Percentiles rank a stretch among this genome's conserved stretches.
These are phyloP conservation scores for Valencia hispanica DNA, from an alignment of 2,797 vertebrate genomes.

Conservation along the genomic window DNA sequence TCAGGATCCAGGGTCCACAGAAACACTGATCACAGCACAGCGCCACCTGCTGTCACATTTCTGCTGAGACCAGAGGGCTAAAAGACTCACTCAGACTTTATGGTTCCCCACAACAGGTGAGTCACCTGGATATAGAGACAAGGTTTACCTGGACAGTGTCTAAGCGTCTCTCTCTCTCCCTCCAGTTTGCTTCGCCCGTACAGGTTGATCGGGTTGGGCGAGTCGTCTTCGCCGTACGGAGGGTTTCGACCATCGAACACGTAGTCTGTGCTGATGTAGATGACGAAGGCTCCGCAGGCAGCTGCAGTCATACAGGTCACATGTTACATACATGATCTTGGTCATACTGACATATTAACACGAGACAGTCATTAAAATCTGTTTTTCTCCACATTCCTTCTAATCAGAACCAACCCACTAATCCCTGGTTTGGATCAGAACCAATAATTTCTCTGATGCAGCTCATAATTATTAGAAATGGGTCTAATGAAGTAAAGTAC, in stretches of 20 bases:
- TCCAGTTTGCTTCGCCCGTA: constrained; percentile 95
- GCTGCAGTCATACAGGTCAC: constrained; percentile 19
- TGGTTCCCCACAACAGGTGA: no score
- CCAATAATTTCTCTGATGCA: background rate
- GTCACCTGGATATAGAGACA: no score
- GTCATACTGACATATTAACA: background rate
- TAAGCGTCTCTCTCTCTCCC: constrained; percentile 89
- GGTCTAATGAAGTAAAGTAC: no score
- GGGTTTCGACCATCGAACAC: constrained; percentile 95
- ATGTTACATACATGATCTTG: background rate
- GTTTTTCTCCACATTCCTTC: background rate
- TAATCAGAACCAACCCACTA: background rate
- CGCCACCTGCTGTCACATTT: no score
- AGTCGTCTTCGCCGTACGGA: constrained; percentile 91
- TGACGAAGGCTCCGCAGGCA: constrained; percentile 77
- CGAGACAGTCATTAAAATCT: background rate
- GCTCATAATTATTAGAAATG: no score
- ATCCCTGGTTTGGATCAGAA: background rate
- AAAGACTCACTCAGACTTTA: no score
- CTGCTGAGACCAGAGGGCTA: no score
- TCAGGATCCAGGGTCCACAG: no score
- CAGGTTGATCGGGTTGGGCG: constrained; percentile 89
- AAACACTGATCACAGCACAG: no score
- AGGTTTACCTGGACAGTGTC: constrained; percentile 87
- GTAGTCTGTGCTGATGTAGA: constrained; percentile 97